phyloP scores from a whole-genome alignment of 1,140 invertebrate genomes.

The Oscheius sp. region DNA sequence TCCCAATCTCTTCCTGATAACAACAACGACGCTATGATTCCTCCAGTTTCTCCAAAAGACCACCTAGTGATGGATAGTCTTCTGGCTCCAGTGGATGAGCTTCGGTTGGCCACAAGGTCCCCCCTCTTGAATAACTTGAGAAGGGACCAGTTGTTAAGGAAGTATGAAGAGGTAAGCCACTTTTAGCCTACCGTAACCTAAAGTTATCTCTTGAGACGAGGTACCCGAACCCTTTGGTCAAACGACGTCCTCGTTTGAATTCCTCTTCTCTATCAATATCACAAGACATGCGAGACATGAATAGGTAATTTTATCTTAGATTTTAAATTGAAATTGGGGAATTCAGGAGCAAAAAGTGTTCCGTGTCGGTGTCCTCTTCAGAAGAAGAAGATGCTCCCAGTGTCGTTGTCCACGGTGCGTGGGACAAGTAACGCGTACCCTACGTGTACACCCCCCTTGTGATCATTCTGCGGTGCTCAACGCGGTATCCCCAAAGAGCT shows the following conservation, averaged over 20 bases:
- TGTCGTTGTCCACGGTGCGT: neutral
- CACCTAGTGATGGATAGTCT: conserved; percentile 9
- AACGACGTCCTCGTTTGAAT: conserved; percentile 30
- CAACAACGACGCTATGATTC: neutral
- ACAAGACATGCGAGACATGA: conserved; percentile 35
- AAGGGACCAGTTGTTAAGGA: conserved; percentile 29
- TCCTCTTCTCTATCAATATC: conserved; percentile 33
- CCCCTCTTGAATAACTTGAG: conserved; percentile 20
- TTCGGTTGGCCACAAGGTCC: neutral
- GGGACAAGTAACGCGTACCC: neutral
- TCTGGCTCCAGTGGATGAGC: conserved; percentile 16
- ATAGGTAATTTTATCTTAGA: neutral
- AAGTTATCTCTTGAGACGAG: neutral
- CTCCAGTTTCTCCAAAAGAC: neutral
- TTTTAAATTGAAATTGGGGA: neutral
- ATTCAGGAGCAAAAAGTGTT: neutral
- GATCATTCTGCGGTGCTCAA: neutral
- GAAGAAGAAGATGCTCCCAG: neutral
- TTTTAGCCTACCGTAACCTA: neutral
- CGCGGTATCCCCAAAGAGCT: neutral
- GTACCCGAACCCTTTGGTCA: neutral
- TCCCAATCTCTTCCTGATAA: conserved; percentile 26
- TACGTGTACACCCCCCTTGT: neutral
- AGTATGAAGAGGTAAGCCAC: conserved; percentile 31
- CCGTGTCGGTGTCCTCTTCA: neutral